Conservation (phyloP, 2,113 vertebrate species). For the Brachyhypopomus occidentalis region DNA sequence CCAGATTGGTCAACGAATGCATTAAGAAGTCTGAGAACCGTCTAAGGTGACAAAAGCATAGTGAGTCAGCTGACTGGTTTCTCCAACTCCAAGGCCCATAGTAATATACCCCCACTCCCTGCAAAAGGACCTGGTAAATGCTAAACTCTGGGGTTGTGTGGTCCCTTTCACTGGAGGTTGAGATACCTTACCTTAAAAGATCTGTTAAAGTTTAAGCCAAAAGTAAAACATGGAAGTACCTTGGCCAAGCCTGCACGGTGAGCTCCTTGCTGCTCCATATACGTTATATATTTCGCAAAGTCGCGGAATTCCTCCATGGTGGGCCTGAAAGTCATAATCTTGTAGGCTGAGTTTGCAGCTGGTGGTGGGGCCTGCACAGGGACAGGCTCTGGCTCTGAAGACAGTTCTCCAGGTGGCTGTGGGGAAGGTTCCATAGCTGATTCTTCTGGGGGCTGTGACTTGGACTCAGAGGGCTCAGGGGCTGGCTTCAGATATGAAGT, state of each 20-base stretch:
- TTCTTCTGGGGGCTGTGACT: background rate
- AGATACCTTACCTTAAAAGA: background rate
- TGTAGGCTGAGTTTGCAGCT: slow-evolving; percentile 86
- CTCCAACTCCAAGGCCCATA: too few relatives aligned
- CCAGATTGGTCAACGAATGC: too few relatives aligned
- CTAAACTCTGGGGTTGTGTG: background rate
- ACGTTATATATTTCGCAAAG: slow-evolving; percentile 88
- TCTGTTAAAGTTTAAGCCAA: background rate
- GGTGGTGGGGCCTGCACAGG: slow-evolving; percentile 49
- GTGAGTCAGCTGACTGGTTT: too few relatives aligned
- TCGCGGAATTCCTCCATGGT: slow-evolving; percentile 93
- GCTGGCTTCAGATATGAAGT: background rate
- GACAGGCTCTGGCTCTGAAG: slow-evolving; percentile 16
- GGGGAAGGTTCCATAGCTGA: background rate
- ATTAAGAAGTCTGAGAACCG: too few relatives aligned
- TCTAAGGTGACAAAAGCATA: too few relatives aligned
- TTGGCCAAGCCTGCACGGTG: slow-evolving; percentile 93
- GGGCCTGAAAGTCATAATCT: slow-evolving; percentile 97
- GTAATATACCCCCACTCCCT: too few relatives aligned
- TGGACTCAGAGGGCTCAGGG: background rate
- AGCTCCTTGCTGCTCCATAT: slow-evolving; percentile 94
- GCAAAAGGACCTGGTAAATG: background rate
- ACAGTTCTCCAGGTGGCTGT: background rate
- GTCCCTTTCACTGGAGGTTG: too few relatives aligned
- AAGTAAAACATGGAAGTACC: slow-evolving; percentile 69